A percentile compares a stretch with the other conserved stretches of the same genome.
Evolutionary conservation across 2,888 invertebrate genomes (phyloP).

Genomic region (Drosophila subsilvestris): DNA sequence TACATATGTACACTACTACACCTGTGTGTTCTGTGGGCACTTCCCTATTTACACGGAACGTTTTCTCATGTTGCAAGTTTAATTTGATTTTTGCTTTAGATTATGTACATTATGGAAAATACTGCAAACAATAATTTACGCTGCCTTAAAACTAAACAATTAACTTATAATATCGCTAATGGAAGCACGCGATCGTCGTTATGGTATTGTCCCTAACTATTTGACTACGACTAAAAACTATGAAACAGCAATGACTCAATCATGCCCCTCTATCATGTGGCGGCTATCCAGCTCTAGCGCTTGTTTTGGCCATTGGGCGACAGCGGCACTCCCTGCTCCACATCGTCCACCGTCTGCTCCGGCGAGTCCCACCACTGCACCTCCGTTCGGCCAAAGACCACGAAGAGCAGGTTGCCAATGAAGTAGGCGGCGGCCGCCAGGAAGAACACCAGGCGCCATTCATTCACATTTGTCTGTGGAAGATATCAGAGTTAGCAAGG

Average conservation of each 20-base stretch:
- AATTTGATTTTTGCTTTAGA: constrained; percentile 21
- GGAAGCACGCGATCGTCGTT: constrained; percentile 75
- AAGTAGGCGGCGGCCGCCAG: constrained; percentile 86
- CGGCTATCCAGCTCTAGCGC: constrained; percentile 9
- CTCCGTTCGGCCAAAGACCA: constrained; percentile 85
- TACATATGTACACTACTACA: not conserved
- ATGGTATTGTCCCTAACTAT: constrained; percentile 45
- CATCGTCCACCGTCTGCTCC: constrained; percentile 57
- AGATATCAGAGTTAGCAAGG: not conserved
- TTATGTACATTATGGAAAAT: constrained; percentile 73
- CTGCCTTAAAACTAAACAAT: constrained; percentile 39
- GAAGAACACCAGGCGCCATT: constrained; percentile 86
- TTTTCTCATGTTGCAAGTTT: constrained; percentile 33
- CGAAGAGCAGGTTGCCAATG: constrained; percentile 85
- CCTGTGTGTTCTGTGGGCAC: constrained; percentile 7
- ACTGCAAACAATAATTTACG: constrained; percentile 74
- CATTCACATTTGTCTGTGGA: constrained; percentile 77
- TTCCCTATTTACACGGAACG: constrained; percentile 51
- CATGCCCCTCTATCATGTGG: constrained; percentile 9
- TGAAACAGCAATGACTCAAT: constrained; percentile 42
- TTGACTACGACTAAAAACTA: constrained; percentile 38
- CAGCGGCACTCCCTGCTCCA: constrained; percentile 59
- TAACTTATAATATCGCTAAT: constrained; percentile 77
- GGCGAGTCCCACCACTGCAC: constrained; percentile 87
- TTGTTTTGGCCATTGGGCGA: constrained; percentile 38